Base-by-base conservation (phyloP, 2,888 invertebrate species). In the Drosophila prolongata region DNA sequence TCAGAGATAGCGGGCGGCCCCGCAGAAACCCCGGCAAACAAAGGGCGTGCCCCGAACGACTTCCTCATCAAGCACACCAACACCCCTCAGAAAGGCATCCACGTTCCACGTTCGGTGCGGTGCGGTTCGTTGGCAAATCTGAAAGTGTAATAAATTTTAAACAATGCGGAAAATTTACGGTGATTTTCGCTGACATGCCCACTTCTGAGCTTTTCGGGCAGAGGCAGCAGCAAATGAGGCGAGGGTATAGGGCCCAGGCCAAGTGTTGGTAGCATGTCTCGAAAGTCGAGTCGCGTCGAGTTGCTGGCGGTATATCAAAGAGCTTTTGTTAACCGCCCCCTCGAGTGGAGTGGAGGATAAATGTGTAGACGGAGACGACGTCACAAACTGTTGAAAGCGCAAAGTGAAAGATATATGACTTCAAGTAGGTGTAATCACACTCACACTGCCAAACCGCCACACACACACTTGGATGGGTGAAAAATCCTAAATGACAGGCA, bases 351-450 rank as follows among this genome's bases (percentile, higher is more conserved):
- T 58, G 42, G 42, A 50, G 71, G 75, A 78, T 80, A 75, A 83
- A 83, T 80, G 79, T 79, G 79, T 69, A 69, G 80, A 68, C 75
- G 76, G 47, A 74, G 82, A 59, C 76, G 77, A 72, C 83, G 84
- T 83, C 87, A 86, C 84, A 86, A 88, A 86, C 84, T 88, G 88
- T 88, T 88, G 87, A 88, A 87, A 88, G 87, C 87, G 81, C 82
- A 84, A 86, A 87, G 86, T 84, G 87, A 79, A 86, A 88, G 87
- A 88, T 88, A 88, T 88, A 87, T 80, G 86, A 80, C 86, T 86
- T 81, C 81, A 81, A 84, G 83, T 84, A 86, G 86, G 83, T 84
- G 86, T 84, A 86, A 84, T 84, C 83, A 79, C 83, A 80, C 80
- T 42, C 69, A 53, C 74, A 54, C 71, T 37, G 42, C 14, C 49